A percentile compares a stretch with the other conserved stretches of the same genome.
Conservation (phyloP, 2,113 vertebrate species). For the Pterocles burchelli region DNA sequence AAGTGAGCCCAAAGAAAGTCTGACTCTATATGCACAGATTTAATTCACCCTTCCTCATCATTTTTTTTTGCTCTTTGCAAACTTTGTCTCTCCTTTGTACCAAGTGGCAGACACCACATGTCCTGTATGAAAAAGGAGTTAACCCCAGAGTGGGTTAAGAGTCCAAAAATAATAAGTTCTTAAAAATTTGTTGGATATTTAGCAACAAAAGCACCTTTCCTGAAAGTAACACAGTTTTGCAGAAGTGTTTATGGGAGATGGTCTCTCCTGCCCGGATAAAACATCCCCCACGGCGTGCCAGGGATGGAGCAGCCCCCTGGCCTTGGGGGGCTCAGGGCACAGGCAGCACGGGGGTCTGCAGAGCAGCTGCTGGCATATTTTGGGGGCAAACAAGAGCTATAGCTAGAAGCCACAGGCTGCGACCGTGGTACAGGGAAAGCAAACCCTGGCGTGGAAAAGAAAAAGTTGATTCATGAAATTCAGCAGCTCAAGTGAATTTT, state of each 20-base stretch:
- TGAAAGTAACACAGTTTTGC: neutral
- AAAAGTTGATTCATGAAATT: neutral
- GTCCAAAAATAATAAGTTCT: neutral
- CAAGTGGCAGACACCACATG: conserved; percentile 54
- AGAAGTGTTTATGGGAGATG: neutral
- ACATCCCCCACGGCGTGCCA: neutral
- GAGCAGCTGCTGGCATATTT: accelerated
- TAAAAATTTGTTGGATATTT: neutral
- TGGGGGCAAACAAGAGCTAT: neutral
- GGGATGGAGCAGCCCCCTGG: neutral
- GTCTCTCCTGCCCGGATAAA: neutral
- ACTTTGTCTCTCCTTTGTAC: conserved; percentile 37
- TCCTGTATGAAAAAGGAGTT: conserved; percentile 70
- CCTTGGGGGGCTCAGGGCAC: neutral
- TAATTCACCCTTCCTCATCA: neutral
- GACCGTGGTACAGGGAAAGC: accelerated
- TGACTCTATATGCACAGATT: neutral
- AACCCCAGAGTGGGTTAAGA: neutral
- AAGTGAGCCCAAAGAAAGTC: neutral
- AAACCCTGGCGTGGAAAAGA: neutral
- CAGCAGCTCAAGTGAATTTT: conserved; percentile 5
- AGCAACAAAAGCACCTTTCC: neutral
- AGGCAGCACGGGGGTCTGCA: neutral
- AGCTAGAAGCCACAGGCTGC: neutral
- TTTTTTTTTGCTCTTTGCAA: neutral